These are phyloP conservation scores for Diceros bicornis DNA, from an alignment of 2,797 vertebrate genomes.

Conservation along the genomic window DNA sequence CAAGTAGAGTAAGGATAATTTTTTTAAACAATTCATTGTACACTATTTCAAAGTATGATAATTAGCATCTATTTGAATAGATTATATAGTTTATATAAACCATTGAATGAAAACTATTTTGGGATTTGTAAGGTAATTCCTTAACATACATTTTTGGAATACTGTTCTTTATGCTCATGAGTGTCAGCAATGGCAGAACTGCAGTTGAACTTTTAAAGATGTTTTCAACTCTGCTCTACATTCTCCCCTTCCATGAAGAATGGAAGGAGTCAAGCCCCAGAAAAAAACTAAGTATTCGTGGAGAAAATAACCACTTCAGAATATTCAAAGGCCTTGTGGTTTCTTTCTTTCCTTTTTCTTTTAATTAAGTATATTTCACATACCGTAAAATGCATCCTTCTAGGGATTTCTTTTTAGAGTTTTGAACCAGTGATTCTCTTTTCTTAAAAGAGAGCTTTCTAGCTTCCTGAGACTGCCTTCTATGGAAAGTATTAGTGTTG, in stretches of 20 bases:
- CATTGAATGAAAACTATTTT: conserved; percentile 11
- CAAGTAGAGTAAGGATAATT: neutral
- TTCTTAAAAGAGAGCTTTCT: neutral
- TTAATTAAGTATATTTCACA: neutral
- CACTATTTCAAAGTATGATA: neutral
- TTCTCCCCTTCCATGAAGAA: neutral
- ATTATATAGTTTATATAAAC: neutral
- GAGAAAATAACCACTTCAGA: neutral
- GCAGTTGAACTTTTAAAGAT: neutral
- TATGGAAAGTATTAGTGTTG: neutral
- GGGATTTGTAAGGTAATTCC: neutral
- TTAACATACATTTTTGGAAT: neutral
- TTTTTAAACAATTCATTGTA: neutral
- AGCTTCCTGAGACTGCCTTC: neutral
- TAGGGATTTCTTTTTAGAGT: neutral
- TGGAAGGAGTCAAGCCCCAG: neutral
- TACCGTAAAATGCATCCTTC: conserved; percentile 10
- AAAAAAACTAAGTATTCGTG: neutral
- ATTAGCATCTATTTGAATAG: neutral
- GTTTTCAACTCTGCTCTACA: neutral
- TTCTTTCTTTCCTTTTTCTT: neutral
- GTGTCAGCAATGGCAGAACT: neutral
- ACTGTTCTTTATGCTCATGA: neutral
- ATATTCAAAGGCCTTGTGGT: neutral
- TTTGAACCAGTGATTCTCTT: neutral